Percentiles rank a stretch among this genome's conserved stretches.
Evolutionary conservation across 30 jellyfish, hydroid and myxozoan species (phyloP).

Genomic region (Hydra vulgaris): DNA sequence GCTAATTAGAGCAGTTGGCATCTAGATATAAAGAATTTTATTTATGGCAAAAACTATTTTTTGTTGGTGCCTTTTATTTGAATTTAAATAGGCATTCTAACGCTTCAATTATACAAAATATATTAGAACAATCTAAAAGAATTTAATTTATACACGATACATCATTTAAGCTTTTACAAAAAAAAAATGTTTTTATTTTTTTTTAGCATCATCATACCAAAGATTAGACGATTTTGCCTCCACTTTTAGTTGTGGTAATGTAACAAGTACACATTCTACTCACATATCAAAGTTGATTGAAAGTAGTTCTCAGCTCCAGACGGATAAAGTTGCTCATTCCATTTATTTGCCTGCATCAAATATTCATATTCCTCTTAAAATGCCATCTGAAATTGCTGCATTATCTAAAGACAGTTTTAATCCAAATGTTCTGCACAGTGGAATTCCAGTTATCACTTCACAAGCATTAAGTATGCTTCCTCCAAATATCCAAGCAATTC

Average conservation of each 20-base stretch:
- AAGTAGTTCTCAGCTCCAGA: not conserved
- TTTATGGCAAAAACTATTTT: no score
- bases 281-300: not conserved
- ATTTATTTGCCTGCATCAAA: not conserved
- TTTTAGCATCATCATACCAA: not conserved
- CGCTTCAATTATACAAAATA: no score
- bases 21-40: no score
- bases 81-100: no score
- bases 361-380: not conserved
- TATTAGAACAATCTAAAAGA: no score
- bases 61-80: no score
- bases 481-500: slow-evolving; percentile 22
- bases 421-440: not conserved
- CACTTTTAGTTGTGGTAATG: not conserved
- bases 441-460: slow-evolving; percentile 17
- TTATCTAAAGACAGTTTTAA: not conserved
- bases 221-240: not conserved
- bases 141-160: no score
- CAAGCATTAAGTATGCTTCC: slow-evolving; percentile 18
- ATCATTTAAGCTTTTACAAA: not conserved
- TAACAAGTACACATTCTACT: not conserved
- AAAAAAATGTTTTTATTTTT: no score
- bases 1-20: no score
- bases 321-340: not conserved
- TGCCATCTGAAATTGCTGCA: not conserved